Conservation (phyloP, 2,113 vertebrate genomes). For the Phaethornis superciliosus region DNA sequence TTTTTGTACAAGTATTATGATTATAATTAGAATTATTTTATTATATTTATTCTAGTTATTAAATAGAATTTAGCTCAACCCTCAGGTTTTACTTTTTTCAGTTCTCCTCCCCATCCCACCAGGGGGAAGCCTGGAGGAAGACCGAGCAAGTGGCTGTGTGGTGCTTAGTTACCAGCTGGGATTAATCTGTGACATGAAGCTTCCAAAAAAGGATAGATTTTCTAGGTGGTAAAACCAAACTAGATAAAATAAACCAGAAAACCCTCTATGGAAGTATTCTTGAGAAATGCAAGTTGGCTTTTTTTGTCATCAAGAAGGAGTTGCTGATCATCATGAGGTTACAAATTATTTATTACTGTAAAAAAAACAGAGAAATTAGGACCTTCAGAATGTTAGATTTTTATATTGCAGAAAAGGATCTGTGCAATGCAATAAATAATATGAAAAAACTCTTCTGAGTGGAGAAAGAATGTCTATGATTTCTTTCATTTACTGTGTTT, state of each 20-base stretch:
- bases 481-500: not conserved
- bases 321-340: not conserved
- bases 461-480: not conserved
- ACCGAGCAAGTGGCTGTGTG: too few relatives aligned
- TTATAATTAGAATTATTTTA: too few relatives aligned
- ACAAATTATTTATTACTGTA: not conserved
- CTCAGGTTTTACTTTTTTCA: too few relatives aligned
- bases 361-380: not conserved
- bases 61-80: too few relatives aligned
- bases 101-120: too few relatives aligned
- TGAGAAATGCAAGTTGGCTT: not conserved
- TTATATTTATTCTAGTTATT: too few relatives aligned
- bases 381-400: not conserved
- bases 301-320: not conserved
- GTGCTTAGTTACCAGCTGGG: too few relatives aligned
- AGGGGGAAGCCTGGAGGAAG: too few relatives aligned
- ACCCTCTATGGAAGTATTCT: not conserved
- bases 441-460: not conserved
- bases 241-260: not conserved
- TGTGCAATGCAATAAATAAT: not conserved
- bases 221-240: too few relatives aligned
- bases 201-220: too few relatives aligned
- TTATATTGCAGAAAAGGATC: not conserved
- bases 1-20: too few relatives aligned
- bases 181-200: too few relatives aligned